Percentiles rank a stretch among this genome's conserved stretches.
phyloP scores from a whole-genome alignment of 2,113 vertebrate genomes.

The Oncorhynchus keta region DNA sequence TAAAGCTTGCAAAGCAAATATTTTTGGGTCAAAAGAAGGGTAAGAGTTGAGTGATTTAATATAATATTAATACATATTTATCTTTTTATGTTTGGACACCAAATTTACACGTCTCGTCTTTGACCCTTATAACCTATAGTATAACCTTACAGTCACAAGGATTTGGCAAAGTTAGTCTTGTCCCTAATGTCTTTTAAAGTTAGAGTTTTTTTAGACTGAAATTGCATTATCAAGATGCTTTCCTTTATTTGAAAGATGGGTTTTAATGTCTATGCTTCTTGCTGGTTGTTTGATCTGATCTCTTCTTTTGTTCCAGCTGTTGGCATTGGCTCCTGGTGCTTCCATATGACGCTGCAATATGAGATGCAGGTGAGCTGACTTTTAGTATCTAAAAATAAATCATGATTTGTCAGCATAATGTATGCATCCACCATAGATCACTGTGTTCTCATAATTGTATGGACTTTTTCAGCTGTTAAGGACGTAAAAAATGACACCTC shows the following conservation, averaged over 20 bases:
- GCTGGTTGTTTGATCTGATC: not conserved
- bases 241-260: not conserved
- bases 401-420: not conserved
- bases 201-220: not conserved
- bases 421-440: not conserved
- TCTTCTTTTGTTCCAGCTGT: constrained; percentile 84
- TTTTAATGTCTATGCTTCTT: not conserved
- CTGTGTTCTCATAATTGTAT: not conserved
- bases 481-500: not conserved
- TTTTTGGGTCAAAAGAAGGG: too few relatives aligned
- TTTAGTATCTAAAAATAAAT: not conserved
- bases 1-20: too few relatives aligned
- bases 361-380: constrained; percentile 92
- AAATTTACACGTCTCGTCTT: too few relatives aligned
- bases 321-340: constrained; percentile 96
- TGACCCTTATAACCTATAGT: too few relatives aligned
- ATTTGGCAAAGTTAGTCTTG: too few relatives aligned
- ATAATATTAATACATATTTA: too few relatives aligned
- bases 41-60: too few relatives aligned
- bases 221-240: not conserved
- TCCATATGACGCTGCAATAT: constrained; percentile 98
- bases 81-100: too few relatives aligned
- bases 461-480: not conserved
- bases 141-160: too few relatives aligned
- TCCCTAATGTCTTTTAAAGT: not conserved